Evolutionary conservation across 1,140 invertebrate species (phyloP), one percentile per base, ranked within the genome.

Genomic region (Camponotus vicinus): DNA sequence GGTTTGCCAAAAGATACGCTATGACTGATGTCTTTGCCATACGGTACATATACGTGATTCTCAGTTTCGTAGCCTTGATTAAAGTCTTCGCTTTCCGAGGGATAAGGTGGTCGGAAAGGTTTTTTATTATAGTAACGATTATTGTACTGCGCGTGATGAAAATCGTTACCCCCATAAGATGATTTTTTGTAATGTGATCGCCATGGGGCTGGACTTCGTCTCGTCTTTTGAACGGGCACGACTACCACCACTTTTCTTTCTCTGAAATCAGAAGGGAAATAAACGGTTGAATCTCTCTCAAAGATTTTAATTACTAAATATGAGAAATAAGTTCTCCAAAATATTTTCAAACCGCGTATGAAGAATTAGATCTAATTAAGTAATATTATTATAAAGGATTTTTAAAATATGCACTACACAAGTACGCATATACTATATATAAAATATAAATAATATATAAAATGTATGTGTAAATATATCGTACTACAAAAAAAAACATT

Each of bases 211-310:
- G 90, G 90, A 75, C 88, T 92, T 75, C 93, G 88, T 34, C 92
- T 86, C 6, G 93, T 84, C 32, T 92, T 91, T 21, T 79, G 87
- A 1, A 52, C 49, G 15, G 93, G 93, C 40, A 94, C 75, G 34
- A 94, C 66, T 8, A 94, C 45, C 0, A 94, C 78, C 15, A 94
- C 86, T 63, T 93, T 92, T 7, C 94, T 94, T 63, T 93, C 92
- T 7, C 94, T 94, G 73, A 34, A 86, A 84, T 55, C 32, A 55
- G 49, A 55, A 45, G 11, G 21, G 0, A 37, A 6, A 45, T 55
- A 7, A 5, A 49, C 0, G 13, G 1, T 52, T 13, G 57, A 40
- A 32, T 6, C 2, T 55, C 2, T 55, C 11, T 37, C 45, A 13
- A 13, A 49, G 45, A 49, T 49, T 32, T n/a, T 63, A n/a, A 57